These are phyloP conservation scores for Bovichtus diacanthus DNA, from an alignment of 2,797 vertebrate species.

Conservation along the genomic window DNA sequence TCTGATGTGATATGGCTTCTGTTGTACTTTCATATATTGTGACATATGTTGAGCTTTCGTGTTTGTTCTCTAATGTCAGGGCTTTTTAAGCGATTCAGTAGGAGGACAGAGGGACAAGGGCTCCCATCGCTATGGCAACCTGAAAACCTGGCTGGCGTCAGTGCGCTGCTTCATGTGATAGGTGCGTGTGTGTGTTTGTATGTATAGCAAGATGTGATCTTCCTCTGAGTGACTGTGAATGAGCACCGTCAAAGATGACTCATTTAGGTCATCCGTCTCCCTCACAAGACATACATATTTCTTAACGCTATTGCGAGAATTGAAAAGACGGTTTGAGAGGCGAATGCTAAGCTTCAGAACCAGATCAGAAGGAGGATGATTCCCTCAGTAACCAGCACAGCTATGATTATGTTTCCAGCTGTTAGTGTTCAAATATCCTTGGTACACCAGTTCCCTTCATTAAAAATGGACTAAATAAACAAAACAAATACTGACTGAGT, in stretches of 20 bases:
- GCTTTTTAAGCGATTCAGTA: constrained; percentile 48
- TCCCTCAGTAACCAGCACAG: neutral
- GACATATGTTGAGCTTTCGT: constrained; percentile 21
- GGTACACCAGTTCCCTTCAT: constrained; percentile 1
- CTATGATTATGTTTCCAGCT: constrained; percentile 17
- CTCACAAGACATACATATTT: constrained; percentile 46
- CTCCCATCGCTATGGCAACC: constrained; percentile 72
- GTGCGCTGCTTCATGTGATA: constrained; percentile 9
- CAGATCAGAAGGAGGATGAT: neutral
- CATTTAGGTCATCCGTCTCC: constrained; percentile 66
- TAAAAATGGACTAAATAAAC: constrained; percentile 15
- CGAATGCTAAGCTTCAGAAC: constrained; percentile 14
- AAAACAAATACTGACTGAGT: neutral
- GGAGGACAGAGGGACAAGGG: constrained; percentile 40
- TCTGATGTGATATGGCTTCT: neutral
- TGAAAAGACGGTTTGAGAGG: constrained; percentile 29
- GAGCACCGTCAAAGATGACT: constrained; percentile 61
- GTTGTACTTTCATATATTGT: constrained; percentile 13
- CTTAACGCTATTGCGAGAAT: constrained; percentile 41
- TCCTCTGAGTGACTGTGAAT: constrained; percentile 44
- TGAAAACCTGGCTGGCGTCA: constrained; percentile 54
- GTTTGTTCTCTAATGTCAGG: constrained; percentile 42
- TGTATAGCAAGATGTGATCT: constrained; percentile 35
- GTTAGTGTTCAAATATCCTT: constrained; percentile 12
- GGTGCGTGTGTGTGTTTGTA: neutral